phyloP scores from a whole-genome alignment of 1,140 invertebrate species.

The Drosophila kepulauana region DNA sequence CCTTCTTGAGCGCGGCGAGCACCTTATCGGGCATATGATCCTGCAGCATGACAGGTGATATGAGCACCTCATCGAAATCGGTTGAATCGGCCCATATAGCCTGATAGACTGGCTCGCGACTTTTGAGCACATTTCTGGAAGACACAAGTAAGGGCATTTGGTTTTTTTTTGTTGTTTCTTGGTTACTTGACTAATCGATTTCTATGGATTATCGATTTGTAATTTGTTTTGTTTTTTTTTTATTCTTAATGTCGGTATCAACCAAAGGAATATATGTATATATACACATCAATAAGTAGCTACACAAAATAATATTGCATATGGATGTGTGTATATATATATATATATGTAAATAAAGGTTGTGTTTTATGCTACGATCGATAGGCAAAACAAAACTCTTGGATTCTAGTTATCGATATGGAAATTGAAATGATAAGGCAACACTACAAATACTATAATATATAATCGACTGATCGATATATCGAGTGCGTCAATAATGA shows the following conservation, averaged over 20 bases:
- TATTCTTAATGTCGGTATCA: background rate
- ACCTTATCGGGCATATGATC: conserved; percentile 98
- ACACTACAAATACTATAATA: conserved; percentile 17
- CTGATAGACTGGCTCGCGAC: conserved; percentile 93
- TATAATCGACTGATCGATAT: conserved; percentile 1
- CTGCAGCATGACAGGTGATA: conserved; percentile 96
- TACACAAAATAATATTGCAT: background rate
- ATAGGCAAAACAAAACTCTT: conserved; percentile 10
- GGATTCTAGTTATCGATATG: background rate
- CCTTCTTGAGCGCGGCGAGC: conserved; percentile 94
- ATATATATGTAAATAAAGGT: background rate
- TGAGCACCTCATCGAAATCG: conserved; percentile 96
- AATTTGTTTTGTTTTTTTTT: conserved; percentile 1
- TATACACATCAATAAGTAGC: too few species aligned
- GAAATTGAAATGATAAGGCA: conserved; percentile 11
- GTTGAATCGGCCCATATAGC: conserved; percentile 95
- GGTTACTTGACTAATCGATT: background rate
- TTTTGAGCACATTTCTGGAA: conserved; percentile 89
- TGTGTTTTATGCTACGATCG: conserved; percentile 1
- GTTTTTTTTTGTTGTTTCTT: conserved; percentile 25
- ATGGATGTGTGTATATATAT: conserved; percentile 2
- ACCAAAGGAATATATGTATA: background rate
- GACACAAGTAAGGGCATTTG: conserved; percentile 50
- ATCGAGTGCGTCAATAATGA: conserved; percentile 4
- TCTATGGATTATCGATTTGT: background rate